Evolutionary conservation across 2,797 vertebrate species (phyloP).

Genomic region (Cyprinodon diabolis): DNA sequence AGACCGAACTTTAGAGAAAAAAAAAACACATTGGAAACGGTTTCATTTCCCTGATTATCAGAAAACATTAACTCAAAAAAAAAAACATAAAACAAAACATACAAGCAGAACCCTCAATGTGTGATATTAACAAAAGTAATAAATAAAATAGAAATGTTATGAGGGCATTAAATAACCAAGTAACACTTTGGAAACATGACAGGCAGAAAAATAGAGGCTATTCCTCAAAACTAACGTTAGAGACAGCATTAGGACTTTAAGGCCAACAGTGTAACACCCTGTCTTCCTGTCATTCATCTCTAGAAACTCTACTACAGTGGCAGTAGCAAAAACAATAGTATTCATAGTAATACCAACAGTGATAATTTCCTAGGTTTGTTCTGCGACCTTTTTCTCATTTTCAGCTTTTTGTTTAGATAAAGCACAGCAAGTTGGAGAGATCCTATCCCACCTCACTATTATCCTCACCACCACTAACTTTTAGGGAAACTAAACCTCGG

Average conservation of each 20-base stretch:
- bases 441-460: constrained; percentile 77
- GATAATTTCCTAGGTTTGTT: constrained; percentile 75
- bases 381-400: constrained; percentile 70
- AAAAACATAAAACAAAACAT: constrained; percentile 75
- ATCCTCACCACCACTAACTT: constrained; percentile 66
- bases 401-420: constrained; percentile 80
- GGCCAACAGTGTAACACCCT: constrained; percentile 74
- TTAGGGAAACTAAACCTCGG: constrained; percentile 65
- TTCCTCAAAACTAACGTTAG: constrained; percentile 75
- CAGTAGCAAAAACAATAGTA: constrained; percentile 78
- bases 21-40: constrained; percentile 85
- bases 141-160: constrained; percentile 84
- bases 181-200: constrained; percentile 65
- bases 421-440: constrained; percentile 87
- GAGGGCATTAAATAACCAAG: constrained; percentile 76
- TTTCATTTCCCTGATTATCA: constrained; percentile 96
- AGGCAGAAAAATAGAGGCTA: constrained; percentile 59
- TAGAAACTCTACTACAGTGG: constrained; percentile 82
- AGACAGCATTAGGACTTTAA: constrained; percentile 83
- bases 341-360: constrained; percentile 60
- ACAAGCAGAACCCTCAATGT: constrained; percentile 74
- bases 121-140: constrained; percentile 77
- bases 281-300: constrained; percentile 79
- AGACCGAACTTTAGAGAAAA: constrained; percentile 83
- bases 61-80: constrained; percentile 77